phyloP scores from a whole-genome alignment of 2,797 vertebrate species.

The Centropyge bicolor region DNA sequence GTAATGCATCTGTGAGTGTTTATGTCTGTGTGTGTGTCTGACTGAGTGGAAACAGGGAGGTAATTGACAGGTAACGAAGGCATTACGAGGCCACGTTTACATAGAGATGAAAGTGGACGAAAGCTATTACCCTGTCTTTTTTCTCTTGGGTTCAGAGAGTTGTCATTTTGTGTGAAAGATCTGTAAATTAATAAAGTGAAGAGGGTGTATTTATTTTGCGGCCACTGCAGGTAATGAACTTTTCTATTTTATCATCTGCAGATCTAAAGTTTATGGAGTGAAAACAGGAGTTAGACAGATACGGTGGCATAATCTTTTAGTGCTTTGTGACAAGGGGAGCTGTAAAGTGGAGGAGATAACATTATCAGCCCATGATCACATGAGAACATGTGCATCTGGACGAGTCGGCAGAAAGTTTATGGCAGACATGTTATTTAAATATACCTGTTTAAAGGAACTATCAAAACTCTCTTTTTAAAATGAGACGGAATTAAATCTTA shows the following conservation, averaged over 20 bases:
- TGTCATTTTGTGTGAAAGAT: neutral
- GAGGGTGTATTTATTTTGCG: neutral
- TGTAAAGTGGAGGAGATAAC: slow-evolving; percentile 1
- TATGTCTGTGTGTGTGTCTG: slow-evolving; percentile 28
- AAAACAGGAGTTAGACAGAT: neutral
- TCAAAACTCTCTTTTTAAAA: neutral
- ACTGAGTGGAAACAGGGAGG: slow-evolving; percentile 44
- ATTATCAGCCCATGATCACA: slow-evolving; percentile 1
- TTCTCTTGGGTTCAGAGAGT: too few species aligned
- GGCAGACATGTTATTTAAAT: neutral
- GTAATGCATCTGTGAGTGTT: slow-evolving; percentile 44
- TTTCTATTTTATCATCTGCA: neutral
- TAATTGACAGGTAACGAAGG: slow-evolving; percentile 51
- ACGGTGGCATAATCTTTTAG: neutral
- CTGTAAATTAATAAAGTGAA: neutral
- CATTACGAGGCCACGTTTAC: slow-evolving; percentile 40
- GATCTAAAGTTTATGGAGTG: neutral
- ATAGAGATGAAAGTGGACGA: slow-evolving; percentile 42
- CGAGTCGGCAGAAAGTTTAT: neutral
- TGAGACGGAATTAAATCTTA: neutral
- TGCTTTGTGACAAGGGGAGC: neutral
- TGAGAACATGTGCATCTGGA: neutral
- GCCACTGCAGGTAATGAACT: neutral
- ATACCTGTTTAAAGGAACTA: neutral
- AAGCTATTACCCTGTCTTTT: neutral